Percentiles rank a stretch among this genome's conserved stretches.
Evolutionary conservation across 2,113 vertebrate species (phyloP).

Genomic region (Manacus vitellinus): DNA sequence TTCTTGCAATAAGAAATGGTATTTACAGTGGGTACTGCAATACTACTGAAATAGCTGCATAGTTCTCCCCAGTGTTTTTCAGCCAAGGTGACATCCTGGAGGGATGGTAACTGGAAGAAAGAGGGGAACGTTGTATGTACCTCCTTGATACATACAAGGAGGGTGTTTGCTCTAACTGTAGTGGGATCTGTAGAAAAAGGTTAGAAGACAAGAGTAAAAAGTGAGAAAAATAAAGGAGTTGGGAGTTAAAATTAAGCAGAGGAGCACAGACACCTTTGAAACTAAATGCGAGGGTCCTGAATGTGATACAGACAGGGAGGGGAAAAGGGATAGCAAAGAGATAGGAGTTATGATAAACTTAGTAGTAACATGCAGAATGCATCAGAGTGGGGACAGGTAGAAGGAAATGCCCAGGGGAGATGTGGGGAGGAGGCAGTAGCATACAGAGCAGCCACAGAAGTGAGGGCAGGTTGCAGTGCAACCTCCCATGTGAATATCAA

Average conservation of each 20-base stretch:
- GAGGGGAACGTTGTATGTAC: neutral
- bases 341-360: neutral
- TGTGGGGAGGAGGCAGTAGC: neutral
- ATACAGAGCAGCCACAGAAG: neutral
- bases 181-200: neutral
- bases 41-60: neutral
- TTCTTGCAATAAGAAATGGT: neutral
- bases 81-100: neutral
- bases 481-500: neutral
- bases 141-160: neutral
- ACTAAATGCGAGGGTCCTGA: neutral
- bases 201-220: neutral
- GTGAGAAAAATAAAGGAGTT: conserved; percentile 36
- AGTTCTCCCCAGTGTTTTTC: neutral
- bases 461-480: neutral
- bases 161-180: neutral
- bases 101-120: neutral
- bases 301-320: neutral
- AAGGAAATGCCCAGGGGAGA: neutral
- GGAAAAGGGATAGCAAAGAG: neutral
- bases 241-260: conserved; percentile 37
- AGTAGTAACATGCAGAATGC: neutral
- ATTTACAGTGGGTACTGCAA: neutral
- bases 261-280: conserved; percentile 19
- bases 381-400: neutral